Percentiles rank a stretch among this genome's conserved stretches.
Evolutionary conservation across 2,888 invertebrate genomes (phyloP).

Genomic region (Ochropleura plecta): DNA sequence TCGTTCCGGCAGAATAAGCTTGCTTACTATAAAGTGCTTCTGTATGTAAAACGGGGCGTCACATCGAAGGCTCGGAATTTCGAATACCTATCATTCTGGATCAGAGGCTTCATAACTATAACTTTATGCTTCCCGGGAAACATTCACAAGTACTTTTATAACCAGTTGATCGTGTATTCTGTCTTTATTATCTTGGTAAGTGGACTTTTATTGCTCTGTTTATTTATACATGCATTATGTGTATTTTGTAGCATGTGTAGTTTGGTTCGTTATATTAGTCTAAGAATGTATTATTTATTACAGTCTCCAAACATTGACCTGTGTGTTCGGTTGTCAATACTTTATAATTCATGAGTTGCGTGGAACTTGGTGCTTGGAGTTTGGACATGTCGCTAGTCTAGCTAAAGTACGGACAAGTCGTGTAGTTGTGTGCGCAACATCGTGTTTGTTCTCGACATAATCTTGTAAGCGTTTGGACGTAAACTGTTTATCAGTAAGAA

Average conservation of each 20-base stretch:
- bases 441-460: slow-evolving; percentile 37
- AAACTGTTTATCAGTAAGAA: slow-evolving; percentile 54
- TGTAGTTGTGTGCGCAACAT: slow-evolving; percentile 46
- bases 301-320: slow-evolving; percentile 38
- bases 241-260: slow-evolving; percentile 5
- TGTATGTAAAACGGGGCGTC: slow-evolving; percentile 54
- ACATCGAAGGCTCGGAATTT: slow-evolving; percentile 41
- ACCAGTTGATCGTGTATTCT: slow-evolving; percentile 42
- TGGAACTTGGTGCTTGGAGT: slow-evolving; percentile 59
- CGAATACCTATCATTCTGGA: slow-evolving; percentile 55
- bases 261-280: slow-evolving; percentile 12
- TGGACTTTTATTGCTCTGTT: slow-evolving; percentile 23
- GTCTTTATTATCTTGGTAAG: slow-evolving; percentile 34
- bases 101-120: slow-evolving; percentile 50
- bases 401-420: slow-evolving; percentile 36
- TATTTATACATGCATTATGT: slow-evolving; percentile 6
- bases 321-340: slow-evolving; percentile 62
- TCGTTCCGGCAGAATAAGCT: slow-evolving; percentile 35
- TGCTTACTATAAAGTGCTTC: slow-evolving; percentile 52
- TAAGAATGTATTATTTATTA: slow-evolving; percentile 28
- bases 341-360: slow-evolving; percentile 66
- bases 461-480: slow-evolving; percentile 42
- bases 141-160: slow-evolving; percentile 45
- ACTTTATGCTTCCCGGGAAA: slow-evolving; percentile 35
- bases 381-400: slow-evolving; percentile 42